phyloP scores from a whole-genome alignment of 2,797 vertebrate genomes.

The Acestrorhynchus altus region DNA sequence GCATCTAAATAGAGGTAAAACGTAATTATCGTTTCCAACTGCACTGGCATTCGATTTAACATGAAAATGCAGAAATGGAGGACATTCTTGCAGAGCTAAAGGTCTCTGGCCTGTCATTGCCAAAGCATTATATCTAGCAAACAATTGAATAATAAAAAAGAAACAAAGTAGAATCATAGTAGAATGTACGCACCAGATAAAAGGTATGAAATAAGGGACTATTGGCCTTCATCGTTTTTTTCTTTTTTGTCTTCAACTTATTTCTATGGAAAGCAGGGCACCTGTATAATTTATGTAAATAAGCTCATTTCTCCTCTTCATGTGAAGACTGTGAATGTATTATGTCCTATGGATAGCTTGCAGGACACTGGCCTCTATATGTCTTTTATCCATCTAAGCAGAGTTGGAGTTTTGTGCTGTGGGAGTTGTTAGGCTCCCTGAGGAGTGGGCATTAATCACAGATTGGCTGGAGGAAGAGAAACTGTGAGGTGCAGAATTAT shows the following conservation, averaged over 20 bases:
- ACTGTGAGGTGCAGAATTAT: constrained; percentile 50
- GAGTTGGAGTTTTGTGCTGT: constrained; percentile 49
- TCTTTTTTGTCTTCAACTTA: background rate
- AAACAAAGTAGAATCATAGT: constrained; percentile 24
- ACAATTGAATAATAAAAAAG: constrained; percentile 19
- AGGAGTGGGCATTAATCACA: constrained; percentile 56
- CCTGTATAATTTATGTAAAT: constrained; percentile 50
- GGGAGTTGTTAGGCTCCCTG: constrained; percentile 42
- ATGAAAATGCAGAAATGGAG: constrained; percentile 15
- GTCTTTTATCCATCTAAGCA: constrained; percentile 50
- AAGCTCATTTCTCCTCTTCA: constrained; percentile 24
- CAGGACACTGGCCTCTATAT: constrained; percentile 44
- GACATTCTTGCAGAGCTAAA: constrained; percentile 20
- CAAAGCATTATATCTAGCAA: background rate
- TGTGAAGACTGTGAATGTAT: constrained; percentile 12
- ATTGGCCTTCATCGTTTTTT: constrained; percentile 39
- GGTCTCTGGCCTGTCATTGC: background rate
- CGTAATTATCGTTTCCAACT: constrained; percentile 47
- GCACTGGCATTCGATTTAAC: constrained; percentile 28
- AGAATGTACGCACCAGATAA: constrained; percentile 29
- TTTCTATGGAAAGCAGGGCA: constrained; percentile 35
- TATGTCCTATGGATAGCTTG: constrained; percentile 40
- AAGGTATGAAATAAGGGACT: constrained; percentile 30
- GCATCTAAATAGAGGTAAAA: constrained; percentile 58
- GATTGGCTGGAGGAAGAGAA: constrained; percentile 54